Evolutionary conservation across 2,113 vertebrate species (phyloP).

Genomic region (Campylorhamphus procurvoides): DNA sequence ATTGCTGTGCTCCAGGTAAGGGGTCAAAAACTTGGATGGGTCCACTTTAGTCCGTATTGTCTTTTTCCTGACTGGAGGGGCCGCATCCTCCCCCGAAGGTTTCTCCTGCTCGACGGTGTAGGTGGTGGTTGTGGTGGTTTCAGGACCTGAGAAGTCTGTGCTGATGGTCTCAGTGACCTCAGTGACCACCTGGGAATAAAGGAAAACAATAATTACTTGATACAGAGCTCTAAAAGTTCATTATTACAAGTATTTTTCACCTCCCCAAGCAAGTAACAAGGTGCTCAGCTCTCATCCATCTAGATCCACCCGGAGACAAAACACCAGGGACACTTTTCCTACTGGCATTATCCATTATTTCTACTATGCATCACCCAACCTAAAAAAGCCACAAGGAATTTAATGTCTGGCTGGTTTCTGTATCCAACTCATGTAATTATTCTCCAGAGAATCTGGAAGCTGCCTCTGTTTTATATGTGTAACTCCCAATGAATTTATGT

Average conservation of each 20-base stretch:
- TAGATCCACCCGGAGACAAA: neutral
- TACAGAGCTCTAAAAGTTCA: neutral
- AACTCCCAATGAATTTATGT: neutral
- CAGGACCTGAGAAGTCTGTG: neutral
- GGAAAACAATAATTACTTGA: neutral
- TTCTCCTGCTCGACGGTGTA: neutral
- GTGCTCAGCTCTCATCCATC: neutral
- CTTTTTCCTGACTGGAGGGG: slow-evolving; percentile 79
- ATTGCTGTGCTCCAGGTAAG: slow-evolving; percentile 92
- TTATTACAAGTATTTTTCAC: neutral
- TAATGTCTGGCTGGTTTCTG: neutral
- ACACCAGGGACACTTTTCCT: neutral
- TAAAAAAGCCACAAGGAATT: neutral
- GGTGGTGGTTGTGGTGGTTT: neutral
- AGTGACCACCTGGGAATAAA: slow-evolving; percentile 13
- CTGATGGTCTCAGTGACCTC: slow-evolving; percentile 52
- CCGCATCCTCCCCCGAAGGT: neutral
- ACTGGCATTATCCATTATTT: neutral
- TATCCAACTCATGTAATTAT: neutral
- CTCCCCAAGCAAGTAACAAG: neutral
- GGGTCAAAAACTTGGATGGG: slow-evolving; percentile 94
- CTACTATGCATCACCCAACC: neutral
- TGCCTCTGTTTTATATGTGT: neutral
- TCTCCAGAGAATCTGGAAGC: neutral
- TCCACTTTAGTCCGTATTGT: slow-evolving; percentile 88